Evolutionary conservation across 2,888 invertebrate genomes (phyloP).

Genomic region (Caenorhabditis panamensis): DNA sequence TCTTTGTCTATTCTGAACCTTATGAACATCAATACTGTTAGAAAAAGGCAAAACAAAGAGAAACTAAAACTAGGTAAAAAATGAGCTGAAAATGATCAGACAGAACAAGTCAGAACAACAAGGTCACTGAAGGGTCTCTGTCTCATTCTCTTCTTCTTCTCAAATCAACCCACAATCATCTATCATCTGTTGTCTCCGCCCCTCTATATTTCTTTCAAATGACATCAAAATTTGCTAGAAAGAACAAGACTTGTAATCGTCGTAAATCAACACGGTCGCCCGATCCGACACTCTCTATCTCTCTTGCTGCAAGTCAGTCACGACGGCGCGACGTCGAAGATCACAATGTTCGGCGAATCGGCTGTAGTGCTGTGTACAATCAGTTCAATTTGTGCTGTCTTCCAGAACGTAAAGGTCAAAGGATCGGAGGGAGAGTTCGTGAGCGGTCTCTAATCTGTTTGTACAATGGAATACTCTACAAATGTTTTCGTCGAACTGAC

Average conservation of each 20-base stretch:
- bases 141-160: not conserved
- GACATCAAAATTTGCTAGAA: slow-evolving; percentile 27
- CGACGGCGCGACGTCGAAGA: slow-evolving; percentile 32
- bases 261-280: slow-evolving; percentile 1
- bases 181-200: slow-evolving; percentile 28
- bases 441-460: slow-evolving; percentile 44
- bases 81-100: no score
- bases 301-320: no score
- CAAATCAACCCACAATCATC: slow-evolving; percentile 23
- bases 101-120: no score
- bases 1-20: no score
- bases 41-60: no score
- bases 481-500: slow-evolving; percentile 2
- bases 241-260: slow-evolving; percentile 4
- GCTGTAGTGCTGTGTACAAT: no score
- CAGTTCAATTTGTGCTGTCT: slow-evolving; percentile 1
- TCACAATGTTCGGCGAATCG: slow-evolving; percentile 55
- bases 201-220: slow-evolving; percentile 14
- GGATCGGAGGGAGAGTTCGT: slow-evolving; percentile 4
- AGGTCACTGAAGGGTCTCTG: no score
- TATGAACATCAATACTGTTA: no score
- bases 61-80: no score
- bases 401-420: slow-evolving; percentile 24
- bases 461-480: not conserved
- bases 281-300: no score